These are phyloP conservation scores for Apostichopus japonicus DNA, from an alignment of 35 echinoderm and acorn worm species.

Conservation along the genomic window DNA sequence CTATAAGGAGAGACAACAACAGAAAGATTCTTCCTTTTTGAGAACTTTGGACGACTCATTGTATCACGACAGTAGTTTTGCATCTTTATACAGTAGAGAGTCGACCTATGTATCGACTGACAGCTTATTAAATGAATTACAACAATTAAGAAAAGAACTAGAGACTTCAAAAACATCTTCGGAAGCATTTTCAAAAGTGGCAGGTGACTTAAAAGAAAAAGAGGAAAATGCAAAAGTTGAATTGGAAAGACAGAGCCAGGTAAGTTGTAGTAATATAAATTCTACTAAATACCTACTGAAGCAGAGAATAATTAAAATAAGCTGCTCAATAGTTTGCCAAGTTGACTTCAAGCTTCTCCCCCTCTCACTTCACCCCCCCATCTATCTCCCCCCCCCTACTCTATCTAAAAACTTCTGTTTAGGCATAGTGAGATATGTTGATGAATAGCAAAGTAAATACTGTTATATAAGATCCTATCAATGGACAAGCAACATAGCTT, in stretches of 20 bases:
- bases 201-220: conserved; percentile 42
- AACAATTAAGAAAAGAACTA: conserved; percentile 52
- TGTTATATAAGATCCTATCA: too few relatives aligned
- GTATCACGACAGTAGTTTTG: conserved; percentile 11
- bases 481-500: too few relatives aligned
- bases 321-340: too few relatives aligned
- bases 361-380: too few relatives aligned
- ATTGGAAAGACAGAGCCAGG: conserved; percentile 75
- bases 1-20: conserved; percentile 66
- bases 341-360: too few relatives aligned
- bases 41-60: conserved; percentile 11
- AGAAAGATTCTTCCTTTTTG: conserved; percentile 53
- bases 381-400: too few relatives aligned
- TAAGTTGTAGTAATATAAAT: neutral
- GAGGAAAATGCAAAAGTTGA: conserved; percentile 61
- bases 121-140: conserved; percentile 33
- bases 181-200: conserved; percentile 36
- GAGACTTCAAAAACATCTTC: conserved; percentile 19
- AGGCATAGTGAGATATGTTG: too few relatives aligned
- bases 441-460: too few relatives aligned
- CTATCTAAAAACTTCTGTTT: too few relatives aligned
- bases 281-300: too few relatives aligned
- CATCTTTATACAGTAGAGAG: neutral
- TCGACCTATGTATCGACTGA: conserved; percentile 19
- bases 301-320: too few relatives aligned